Conservation (phyloP, 2,797 vertebrate species). For the Phalanger gymnotis region DNA sequence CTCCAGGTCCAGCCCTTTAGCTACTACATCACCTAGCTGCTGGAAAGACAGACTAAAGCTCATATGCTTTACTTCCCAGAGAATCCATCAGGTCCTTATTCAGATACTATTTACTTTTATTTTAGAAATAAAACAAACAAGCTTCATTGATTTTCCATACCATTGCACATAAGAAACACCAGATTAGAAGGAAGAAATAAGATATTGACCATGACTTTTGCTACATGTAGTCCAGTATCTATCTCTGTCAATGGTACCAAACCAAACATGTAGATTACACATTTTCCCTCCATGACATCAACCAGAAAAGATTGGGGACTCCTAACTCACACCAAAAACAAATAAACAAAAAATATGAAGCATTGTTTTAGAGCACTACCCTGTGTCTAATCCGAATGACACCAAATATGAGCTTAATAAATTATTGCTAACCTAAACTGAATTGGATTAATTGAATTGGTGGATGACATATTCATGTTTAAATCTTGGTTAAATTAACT, state of each 20-base stretch:
- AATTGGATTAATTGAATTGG: background rate
- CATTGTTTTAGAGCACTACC: background rate
- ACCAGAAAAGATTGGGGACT: background rate
- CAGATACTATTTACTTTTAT: background rate
- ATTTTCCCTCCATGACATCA: background rate
- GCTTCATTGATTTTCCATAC: background rate
- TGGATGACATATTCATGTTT: background rate
- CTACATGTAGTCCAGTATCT: background rate
- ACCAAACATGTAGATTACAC: background rate
- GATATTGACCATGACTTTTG: background rate
- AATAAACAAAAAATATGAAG: background rate
- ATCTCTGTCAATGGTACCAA: background rate
- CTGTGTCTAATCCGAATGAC: background rate
- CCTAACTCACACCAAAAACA: background rate
- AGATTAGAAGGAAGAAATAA: background rate
- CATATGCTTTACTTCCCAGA: background rate
- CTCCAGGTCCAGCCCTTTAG: background rate
- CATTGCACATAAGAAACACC: background rate
- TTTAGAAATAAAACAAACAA: background rate
- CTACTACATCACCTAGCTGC: background rate
- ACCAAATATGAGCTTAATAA: background rate
- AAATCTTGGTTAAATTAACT: background rate
- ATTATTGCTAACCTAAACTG: background rate
- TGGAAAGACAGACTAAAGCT: background rate
- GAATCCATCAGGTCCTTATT: background rate